Base-by-base conservation (phyloP, 2,888 invertebrate species). In the Chalcosyrphus nemorum region DNA sequence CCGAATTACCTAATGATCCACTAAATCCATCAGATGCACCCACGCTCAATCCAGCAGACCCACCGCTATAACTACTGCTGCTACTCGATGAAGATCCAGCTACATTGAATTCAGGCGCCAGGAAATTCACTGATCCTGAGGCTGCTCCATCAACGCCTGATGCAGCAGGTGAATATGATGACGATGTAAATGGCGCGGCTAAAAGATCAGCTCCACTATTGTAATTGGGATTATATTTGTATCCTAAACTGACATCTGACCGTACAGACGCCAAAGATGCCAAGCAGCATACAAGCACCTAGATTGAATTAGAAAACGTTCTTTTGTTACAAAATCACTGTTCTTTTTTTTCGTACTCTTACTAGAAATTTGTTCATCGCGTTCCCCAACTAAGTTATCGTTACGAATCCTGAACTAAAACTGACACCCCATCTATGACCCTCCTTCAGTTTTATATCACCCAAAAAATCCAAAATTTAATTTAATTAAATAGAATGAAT, bases 161-260 rank as follows among this genome's bases (percentile, higher is more conserved):
- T 4, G 89, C 88, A 0, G 88, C 86, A 6, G 89, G 88, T 29
- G 86, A 72, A 19, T 90, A 90, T 4, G 89, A 89, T 6, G 43
- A 85, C 35, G 74, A 66, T 2, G 76, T 41, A 43, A 81, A 21
- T 1, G 89, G 88, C 0, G 89, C 80, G 47, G 86, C 80, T 15
- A 89, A 21, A 1, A 86, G 71, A 9, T 70, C 80, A 38, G 80
- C 80, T 11, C 86, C 88, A 87, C 87, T 88, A 41, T 88, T 87
- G 29, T 88, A 88, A 2, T 86, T 86, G 7, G 66, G 88, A 52
- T 88, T 87, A 47, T 90, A 90, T 27, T 82, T 87, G 74, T 90
- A 90, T 29, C 89, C 88, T 68, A 89, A 77, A 21, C 89, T 89
- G 47, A 90, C 86, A 86, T 91, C 91, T 29, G 91, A 89, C 56